phyloP scores from a whole-genome alignment of 2,113 vertebrate species.

The Camelus bactrianus region DNA sequence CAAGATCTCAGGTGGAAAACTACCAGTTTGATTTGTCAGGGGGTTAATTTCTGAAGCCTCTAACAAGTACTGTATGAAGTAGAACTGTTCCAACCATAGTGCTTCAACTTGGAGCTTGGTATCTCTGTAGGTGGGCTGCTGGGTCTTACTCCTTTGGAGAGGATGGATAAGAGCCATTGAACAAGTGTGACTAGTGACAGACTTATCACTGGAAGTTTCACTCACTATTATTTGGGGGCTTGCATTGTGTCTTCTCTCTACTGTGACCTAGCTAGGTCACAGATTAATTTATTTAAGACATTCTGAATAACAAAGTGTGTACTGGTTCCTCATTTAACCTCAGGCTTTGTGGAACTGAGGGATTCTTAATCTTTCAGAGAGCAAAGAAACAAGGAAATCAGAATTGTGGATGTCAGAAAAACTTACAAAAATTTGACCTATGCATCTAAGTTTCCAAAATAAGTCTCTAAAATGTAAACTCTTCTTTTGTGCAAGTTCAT shows the following conservation, averaged over 20 bases:
- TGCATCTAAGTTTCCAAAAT: background rate
- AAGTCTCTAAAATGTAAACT: constrained; percentile 32
- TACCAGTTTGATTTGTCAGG: background rate
- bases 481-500: constrained; percentile 5
- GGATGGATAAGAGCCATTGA: background rate
- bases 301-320: constrained; percentile 3
- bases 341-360: background rate
- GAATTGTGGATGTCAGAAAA: constrained; percentile 25
- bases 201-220: background rate
- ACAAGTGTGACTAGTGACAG: background rate
- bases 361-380: constrained; percentile 19
- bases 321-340: constrained; percentile 48
- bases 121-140: background rate
- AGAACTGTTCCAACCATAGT: background rate
- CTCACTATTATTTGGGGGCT: background rate
- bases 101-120: background rate
- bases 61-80: background rate
- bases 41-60: background rate
- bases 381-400: background rate
- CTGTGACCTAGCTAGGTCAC: background rate
- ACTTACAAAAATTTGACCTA: constrained; percentile 3
- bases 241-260: background rate
- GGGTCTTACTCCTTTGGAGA: background rate
- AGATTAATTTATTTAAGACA: constrained; percentile 32
- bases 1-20: constrained; percentile 8